Evolutionary conservation across 2,113 vertebrate species (phyloP).

Genomic region (Raja brachyura): DNA sequence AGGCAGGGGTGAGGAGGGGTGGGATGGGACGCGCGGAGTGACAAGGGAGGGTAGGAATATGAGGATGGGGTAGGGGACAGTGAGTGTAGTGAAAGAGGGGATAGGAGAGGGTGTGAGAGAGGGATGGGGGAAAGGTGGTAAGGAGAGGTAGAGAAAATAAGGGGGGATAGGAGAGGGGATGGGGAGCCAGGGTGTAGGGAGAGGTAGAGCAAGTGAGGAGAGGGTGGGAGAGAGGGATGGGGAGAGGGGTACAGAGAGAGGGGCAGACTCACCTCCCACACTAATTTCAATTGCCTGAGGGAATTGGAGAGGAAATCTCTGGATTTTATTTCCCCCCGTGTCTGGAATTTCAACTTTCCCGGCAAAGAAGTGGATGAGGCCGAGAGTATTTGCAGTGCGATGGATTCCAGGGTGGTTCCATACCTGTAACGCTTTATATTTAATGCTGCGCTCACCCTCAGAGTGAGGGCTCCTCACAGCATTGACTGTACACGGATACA

Average conservation of each 20-base stretch:
- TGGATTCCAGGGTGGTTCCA: background rate
- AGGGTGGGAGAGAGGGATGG: background rate
- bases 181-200: background rate
- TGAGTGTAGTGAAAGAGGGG: background rate
- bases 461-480: background rate
- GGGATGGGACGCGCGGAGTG: too few relatives aligned
- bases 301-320: background rate
- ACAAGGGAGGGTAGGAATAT: background rate
- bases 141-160: background rate
- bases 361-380: background rate
- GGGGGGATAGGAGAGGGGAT: background rate
- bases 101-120: background rate
- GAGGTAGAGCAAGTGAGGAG: too few relatives aligned
- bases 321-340: background rate
- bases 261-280: background rate
- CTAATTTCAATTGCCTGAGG: background rate
- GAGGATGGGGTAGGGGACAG: background rate
- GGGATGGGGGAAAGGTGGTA: background rate
- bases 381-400: too few relatives aligned
- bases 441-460: background rate
- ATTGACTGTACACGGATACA: background rate
- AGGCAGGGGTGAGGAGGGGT: background rate
- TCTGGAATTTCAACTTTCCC: background rate
- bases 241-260: background rate
- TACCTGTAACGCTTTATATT: background rate